These are phyloP conservation scores for Harpegnathos saltator DNA, from an alignment of 1,140 invertebrate species.

Conservation along the genomic window DNA sequence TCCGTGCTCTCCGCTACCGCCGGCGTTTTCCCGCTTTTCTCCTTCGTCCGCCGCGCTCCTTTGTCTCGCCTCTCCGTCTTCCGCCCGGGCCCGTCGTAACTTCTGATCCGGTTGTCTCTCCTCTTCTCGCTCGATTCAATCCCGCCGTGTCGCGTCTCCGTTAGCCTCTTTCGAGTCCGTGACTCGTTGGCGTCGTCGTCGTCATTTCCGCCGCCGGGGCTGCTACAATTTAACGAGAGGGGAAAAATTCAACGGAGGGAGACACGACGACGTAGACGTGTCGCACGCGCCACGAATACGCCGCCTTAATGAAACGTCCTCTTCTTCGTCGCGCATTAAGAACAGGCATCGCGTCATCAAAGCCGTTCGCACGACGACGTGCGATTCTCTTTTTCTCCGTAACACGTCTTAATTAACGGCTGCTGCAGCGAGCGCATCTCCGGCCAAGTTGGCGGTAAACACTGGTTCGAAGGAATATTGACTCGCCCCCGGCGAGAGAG, in stretches of 20 bases:
- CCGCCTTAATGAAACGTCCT: slow-evolving; percentile 45
- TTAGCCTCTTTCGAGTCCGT: not conserved
- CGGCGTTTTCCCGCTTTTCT: not conserved
- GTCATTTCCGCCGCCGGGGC: slow-evolving; percentile 8
- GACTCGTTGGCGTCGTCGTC: not conserved
- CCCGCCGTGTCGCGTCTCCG: not conserved
- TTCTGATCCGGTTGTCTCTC: slow-evolving; percentile 37
- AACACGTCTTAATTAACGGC: slow-evolving; percentile 7
- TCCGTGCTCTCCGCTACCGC: not conserved
- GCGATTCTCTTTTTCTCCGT: not conserved
- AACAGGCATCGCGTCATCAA: not conserved
- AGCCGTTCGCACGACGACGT: not conserved
- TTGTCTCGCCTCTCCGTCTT: slow-evolving; percentile 20
- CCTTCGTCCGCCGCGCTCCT: not conserved
- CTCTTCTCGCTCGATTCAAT: slow-evolving; percentile 11
- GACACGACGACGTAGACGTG: not conserved
- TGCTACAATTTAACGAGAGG: slow-evolving; percentile 31
- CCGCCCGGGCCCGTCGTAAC: not conserved
- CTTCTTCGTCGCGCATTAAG: not conserved
- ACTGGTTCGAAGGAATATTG: not conserved
- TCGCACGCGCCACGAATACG: not conserved
- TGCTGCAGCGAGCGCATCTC: not conserved
- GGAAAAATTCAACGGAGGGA: slow-evolving; percentile 3
- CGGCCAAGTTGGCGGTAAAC: not conserved
- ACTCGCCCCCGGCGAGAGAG: not conserved